Percentiles rank a stretch among this genome's conserved stretches.
These are phyloP conservation scores for Allobates femoralis DNA, from an alignment of 2,797 vertebrate genomes.

Conservation along the genomic window DNA sequence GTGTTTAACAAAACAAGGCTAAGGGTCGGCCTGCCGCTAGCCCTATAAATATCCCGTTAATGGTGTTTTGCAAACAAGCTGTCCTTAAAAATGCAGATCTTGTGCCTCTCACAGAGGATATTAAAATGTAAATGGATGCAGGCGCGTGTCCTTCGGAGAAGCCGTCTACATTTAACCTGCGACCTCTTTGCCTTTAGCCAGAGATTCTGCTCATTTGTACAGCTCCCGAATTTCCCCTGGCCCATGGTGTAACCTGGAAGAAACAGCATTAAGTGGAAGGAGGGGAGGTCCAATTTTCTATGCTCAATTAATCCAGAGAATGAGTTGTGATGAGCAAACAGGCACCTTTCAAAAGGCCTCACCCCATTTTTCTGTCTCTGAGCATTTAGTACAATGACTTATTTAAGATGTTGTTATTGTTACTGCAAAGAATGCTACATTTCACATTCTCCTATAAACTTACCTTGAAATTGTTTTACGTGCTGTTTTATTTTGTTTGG, in stretches of 20 bases:
- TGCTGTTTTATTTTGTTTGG: neutral
- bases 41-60: conserved; percentile 99
- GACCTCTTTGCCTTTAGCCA: conserved; percentile 94
- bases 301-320: conserved; percentile 88
- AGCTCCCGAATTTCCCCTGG: conserved; percentile 75
- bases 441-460: neutral
- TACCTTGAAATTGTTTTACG: neutral
- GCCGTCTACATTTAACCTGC: conserved; percentile 98
- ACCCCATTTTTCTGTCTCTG: conserved; percentile 25
- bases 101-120: conserved; percentile 84
- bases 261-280: conserved; percentile 77
- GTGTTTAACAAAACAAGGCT: conserved; percentile 99
- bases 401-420: neutral
- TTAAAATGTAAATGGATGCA: conserved; percentile 99
- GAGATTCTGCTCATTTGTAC: conserved; percentile 98
- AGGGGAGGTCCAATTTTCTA: conserved; percentile 81
- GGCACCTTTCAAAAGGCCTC: conserved; percentile 74
- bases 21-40: conserved; percentile 92
- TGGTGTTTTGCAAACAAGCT: conserved; percentile 99
- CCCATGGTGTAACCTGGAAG: conserved; percentile 70
- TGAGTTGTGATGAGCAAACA: conserved; percentile 73
- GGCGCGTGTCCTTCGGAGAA: conserved; percentile 96
- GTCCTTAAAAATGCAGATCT: conserved; percentile 74
- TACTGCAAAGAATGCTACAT: neutral
- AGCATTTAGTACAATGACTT: neutral